Evolutionary conservation across 2,888 invertebrate genomes (phyloP), one percentile per base, ranked within the genome.

Genomic region (Xanthorhoe designata): DNA sequence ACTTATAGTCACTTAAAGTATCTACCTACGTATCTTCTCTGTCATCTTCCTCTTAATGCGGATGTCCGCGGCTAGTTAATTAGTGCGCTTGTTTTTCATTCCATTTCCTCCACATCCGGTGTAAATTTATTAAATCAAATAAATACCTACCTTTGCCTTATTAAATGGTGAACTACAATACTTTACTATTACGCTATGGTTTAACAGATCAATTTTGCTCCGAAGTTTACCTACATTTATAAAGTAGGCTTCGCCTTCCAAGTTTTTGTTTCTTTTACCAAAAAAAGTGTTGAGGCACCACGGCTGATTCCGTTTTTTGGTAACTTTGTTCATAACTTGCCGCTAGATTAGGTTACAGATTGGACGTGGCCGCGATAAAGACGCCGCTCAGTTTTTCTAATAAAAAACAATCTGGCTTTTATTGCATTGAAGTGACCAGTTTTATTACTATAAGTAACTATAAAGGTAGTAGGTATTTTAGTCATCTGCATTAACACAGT

Each of bases 291-390:
- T 42, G 68, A 69, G 53, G 50, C 61, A 68, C 71, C 77, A 78
- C 72, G 64, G 66, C 64, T 75, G 75, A 77, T 74, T 76, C 53
- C 55, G 59, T 60, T 74, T 75, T 74, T 76, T 74, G 69, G 75
- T 75, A 75, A 74, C 77, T 75, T 79, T 78, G 78, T 78, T 80
- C 81, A 74, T 76, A 74, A 75, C 78, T 83, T 80, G 76, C 78
- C 82, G 80, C 82, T 79, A 82, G 83, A 80, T 83, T 80, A 82
- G 74, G 77, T 78, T 74, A 69, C 64, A 72, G 78, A 81, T 81
- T 77, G 75, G 74, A 78, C 70, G 78, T 78, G 78, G 72, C 73
- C 73, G 76, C 63, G 75, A 67, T 76, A 73, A 74, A n/a, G n/a
- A 72, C 74, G 66, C 67, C 45, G 51, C 54, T 54, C 9, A 35